Conservation (phyloP, 2,797 vertebrate species). For the Phalloptychus januarius region DNA sequence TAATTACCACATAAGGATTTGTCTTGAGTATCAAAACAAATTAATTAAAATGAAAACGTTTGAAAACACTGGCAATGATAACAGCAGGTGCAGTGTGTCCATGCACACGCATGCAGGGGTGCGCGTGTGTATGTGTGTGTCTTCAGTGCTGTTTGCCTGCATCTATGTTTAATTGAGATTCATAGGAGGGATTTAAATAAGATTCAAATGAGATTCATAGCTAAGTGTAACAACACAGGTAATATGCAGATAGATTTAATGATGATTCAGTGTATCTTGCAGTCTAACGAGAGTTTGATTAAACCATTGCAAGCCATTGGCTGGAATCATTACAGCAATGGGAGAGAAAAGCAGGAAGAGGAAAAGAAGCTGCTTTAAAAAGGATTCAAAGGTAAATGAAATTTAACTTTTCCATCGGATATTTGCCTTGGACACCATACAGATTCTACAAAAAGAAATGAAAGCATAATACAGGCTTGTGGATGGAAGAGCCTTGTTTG, state of each 20-base stretch:
- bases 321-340: slow-evolving; percentile 55
- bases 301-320: slow-evolving; percentile 59
- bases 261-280: slow-evolving; percentile 72
- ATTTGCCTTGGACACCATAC: slow-evolving; percentile 1
- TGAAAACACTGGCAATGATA: slow-evolving; percentile 71
- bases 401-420: neutral
- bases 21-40: slow-evolving; percentile 81
- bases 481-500: neutral
- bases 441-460: neutral
- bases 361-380: slow-evolving; percentile 17
- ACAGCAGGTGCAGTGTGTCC: slow-evolving; percentile 66
- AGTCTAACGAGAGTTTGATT: slow-evolving; percentile 69
- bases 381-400: slow-evolving; percentile 25
- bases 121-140: slow-evolving; percentile 31
- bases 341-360: slow-evolving; percentile 20
- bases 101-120: slow-evolving; percentile 21
- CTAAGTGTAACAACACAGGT: slow-evolving; percentile 75
- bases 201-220: slow-evolving; percentile 79
- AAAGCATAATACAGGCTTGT: neutral
- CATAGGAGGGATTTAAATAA: slow-evolving; percentile 74
- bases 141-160: slow-evolving; percentile 56
- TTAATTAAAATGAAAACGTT: slow-evolving; percentile 77
- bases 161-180: slow-evolving; percentile 76
- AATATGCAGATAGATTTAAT: slow-evolving; percentile 75
- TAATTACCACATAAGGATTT: slow-evolving; percentile 80